Base-by-base conservation (phyloP, 1,140 invertebrate genomes). In the Macrosteles quadrilineatus region DNA sequence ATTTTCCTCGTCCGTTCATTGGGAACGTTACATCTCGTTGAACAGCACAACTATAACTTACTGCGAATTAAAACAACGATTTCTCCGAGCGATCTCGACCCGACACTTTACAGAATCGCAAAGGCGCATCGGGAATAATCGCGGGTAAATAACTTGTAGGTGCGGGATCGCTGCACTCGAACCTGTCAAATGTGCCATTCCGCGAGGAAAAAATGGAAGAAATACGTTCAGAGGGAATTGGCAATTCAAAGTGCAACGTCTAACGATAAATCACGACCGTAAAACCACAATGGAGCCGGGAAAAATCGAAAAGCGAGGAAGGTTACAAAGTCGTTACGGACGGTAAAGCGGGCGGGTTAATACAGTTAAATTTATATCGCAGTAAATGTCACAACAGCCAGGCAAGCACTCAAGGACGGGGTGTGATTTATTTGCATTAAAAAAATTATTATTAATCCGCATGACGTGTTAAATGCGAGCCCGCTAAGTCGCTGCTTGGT, bases 311-410 rank as follows among this genome's bases (percentile, higher is more conserved):
- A 59, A 21, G 55, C 55, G 27, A 59, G 23, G 55, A 50, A 30
- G 55, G 55, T 59, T 59, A 29, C 55, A 59, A 59, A 21, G 55
- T 59, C 27, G 55, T 59, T 59, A 59, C 12, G 23, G 21, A 4
- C 55, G n/a, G 55, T 59, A 59, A 59, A 59, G 55, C 55, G 25
- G 55, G 6, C 55, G 11, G 55, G 55, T 59, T 59, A 59, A 59
- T 59, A 59, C 55, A 59, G 55, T 59, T 59, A 59, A 59, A 59
- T 59, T 59, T 59, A 59, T 59, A 59, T 23, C 55, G 27, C 55
- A 21, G 23, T 59, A 59, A 59, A 14, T 59, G 55, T 59, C 55
- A 59, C 12, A 59, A 59, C 55, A 59, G 27, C 27, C 55, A 2
- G 55, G 27, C 21, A 4, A 6, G 6, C 14, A 59, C 3, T 59